A percentile compares a stretch with the other conserved stretches of the same genome.
Conservation (phyloP, 2,888 invertebrate genomes). For the Cheiracanthium punctorium region DNA sequence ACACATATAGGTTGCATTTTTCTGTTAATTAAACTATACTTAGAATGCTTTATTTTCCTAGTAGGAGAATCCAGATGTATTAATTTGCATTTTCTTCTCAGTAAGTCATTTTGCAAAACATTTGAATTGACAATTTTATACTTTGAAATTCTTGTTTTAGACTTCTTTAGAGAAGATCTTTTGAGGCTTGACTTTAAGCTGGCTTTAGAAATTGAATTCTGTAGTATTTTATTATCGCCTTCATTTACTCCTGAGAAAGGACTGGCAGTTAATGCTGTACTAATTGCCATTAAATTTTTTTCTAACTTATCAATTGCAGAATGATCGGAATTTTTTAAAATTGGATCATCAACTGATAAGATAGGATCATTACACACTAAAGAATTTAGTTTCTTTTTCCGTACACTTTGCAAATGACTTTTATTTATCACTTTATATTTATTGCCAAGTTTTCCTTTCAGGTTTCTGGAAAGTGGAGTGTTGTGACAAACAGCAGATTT, state of each 20-base stretch:
- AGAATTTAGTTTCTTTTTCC: neutral
- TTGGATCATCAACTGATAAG: neutral
- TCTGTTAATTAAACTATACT: neutral
- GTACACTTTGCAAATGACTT: neutral
- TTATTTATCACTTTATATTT: conserved; percentile 48
- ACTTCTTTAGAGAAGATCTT: neutral
- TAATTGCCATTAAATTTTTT: neutral
- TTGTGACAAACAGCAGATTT: neutral
- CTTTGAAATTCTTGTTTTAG: neutral
- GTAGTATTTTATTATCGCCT: neutral
- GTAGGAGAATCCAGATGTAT: neutral
- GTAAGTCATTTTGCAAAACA: neutral
- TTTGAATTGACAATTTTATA: neutral
- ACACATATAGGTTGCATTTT: neutral
- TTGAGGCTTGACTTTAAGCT: neutral
- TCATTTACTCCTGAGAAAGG: neutral
- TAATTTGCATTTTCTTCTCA: no score
- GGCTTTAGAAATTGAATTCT: neutral
- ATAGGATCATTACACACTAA: neutral
- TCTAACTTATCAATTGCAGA: neutral
- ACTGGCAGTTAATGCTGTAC: neutral
- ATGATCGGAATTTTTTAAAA: neutral
- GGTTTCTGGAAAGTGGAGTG: neutral
- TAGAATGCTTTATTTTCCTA: neutral
- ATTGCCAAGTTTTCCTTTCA: neutral